phyloP scores from a whole-genome alignment of 2,797 vertebrate species.

The Phataginus tetradactyla region DNA sequence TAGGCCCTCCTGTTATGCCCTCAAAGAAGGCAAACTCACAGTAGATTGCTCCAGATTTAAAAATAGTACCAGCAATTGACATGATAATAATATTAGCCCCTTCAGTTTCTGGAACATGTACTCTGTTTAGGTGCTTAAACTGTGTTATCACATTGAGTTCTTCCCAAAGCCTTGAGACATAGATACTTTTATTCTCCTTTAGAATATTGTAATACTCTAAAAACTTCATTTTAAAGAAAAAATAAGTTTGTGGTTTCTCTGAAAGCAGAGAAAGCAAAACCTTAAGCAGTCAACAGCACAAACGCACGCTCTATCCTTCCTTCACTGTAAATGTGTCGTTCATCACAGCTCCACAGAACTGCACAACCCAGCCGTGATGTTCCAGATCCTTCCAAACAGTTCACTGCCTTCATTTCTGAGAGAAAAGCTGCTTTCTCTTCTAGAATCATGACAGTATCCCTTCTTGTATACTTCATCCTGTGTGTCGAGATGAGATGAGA shows the following conservation, averaged over 20 bases:
- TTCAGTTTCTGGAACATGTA: background rate
- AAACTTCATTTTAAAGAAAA: background rate
- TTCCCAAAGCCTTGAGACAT: background rate
- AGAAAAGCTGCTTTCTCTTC: background rate
- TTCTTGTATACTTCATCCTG: background rate
- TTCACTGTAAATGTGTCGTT: background rate
- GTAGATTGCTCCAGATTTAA: background rate
- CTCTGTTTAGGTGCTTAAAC: background rate
- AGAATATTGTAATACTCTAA: background rate
- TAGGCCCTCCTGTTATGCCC: background rate
- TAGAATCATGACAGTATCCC: background rate
- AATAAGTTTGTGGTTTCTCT: background rate
- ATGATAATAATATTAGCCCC: slow-evolving; percentile 31
- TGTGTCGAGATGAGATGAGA: background rate
- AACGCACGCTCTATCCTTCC: background rate
- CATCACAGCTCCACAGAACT: background rate
- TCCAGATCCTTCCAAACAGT: background rate
- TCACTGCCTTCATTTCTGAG: background rate
- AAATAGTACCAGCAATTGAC: background rate
- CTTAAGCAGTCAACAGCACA: background rate
- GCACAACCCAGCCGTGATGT: background rate
- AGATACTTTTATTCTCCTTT: background rate
- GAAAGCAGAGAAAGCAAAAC: background rate
- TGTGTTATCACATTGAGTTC: background rate
- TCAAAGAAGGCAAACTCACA: background rate